Base-by-base conservation (phyloP, 2,888 invertebrate genomes). In the Cephus pulcher region DNA sequence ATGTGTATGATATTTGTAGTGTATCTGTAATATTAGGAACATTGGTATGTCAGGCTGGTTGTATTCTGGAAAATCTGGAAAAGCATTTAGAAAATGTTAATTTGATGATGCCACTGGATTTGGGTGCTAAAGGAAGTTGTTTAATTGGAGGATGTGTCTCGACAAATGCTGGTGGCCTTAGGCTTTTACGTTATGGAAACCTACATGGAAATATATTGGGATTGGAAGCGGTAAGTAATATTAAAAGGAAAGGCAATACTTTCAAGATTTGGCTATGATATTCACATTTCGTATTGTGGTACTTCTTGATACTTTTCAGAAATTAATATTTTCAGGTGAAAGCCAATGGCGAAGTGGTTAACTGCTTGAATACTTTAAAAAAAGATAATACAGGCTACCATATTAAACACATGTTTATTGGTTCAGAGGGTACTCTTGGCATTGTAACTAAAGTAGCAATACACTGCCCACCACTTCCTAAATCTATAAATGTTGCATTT, bases 381-480 rank as follows among this genome's bases (percentile, higher is more conserved):
- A 99, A 99, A 91, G 99, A 99, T 91, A 99, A 99, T 91, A 99
- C 99, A 0, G 99, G 99, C 0, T 98, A 98, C 90, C 98, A 99
- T 90, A 92, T 99, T 86, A 98, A 98, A 89, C 98, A 99, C 92
- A 92, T 99, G 80, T 99, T 99, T 90, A 97, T 99, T 86, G 99
- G 99, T 23, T 98, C 98, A 0, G 99, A 99, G 93, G 99, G 99
- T 74, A 98, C 98, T 0, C 93, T 99, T 76, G 99, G 99, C 23
- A 91, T 99, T 9, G 95, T 99, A 11, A 99, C 99, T 0, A 97
- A 97, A 92, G 95, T 98, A 9, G 96, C 97, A 3, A 95, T 99
- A 80, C 95, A 97, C 78, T 99, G 99, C 91, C 97, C 98, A 1
- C 94, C 96, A 0, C 93, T 95, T 88, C 97, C 99, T 0, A 94